Conservation (phyloP, 2,888 invertebrate species). For the Euzophera pinguis region DNA sequence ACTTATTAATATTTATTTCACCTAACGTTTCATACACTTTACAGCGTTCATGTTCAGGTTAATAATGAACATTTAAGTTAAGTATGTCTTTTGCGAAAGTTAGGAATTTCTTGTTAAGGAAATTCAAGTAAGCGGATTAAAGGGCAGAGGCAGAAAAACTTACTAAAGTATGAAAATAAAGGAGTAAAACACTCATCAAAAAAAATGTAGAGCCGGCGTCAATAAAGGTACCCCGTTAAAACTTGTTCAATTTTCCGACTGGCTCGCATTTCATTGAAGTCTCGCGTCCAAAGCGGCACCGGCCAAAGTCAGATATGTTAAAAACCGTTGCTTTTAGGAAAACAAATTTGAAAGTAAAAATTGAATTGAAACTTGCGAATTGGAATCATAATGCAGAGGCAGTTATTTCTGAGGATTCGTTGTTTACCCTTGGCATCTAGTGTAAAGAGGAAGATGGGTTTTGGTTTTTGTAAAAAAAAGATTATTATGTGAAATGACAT, state of each 20-base stretch:
- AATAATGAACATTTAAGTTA: too few relatives aligned
- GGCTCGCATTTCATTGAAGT: conserved; percentile 14
- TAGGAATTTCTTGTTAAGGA: too few relatives aligned
- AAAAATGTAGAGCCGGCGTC: conserved; percentile 1
- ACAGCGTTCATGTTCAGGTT: too few relatives aligned
- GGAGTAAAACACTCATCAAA: not conserved
- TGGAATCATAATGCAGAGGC: too few relatives aligned
- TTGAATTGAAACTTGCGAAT: not conserved
- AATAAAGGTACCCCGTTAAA: conserved; percentile 14
- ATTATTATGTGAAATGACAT: too few relatives aligned
- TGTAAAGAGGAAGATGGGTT: too few relatives aligned
- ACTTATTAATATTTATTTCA: too few relatives aligned
- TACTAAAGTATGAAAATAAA: not conserved
- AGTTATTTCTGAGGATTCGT: too few relatives aligned
- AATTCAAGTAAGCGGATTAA: not conserved
- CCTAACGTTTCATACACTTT: too few relatives aligned
- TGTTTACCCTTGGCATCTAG: too few relatives aligned
- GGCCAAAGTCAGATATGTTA: conserved; percentile 11
- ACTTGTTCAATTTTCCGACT: conserved; percentile 14
- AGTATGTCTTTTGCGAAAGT: not conserved
- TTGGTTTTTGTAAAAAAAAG: too few relatives aligned
- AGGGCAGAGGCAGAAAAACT: not conserved
- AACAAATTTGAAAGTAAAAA: conserved; percentile 15
- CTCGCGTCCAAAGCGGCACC: conserved; percentile 2
- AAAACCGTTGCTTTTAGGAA: conserved; percentile 10